These are phyloP conservation scores for Phaethon lepturus DNA, from an alignment of 2,113 vertebrate genomes.

Conservation along the genomic window DNA sequence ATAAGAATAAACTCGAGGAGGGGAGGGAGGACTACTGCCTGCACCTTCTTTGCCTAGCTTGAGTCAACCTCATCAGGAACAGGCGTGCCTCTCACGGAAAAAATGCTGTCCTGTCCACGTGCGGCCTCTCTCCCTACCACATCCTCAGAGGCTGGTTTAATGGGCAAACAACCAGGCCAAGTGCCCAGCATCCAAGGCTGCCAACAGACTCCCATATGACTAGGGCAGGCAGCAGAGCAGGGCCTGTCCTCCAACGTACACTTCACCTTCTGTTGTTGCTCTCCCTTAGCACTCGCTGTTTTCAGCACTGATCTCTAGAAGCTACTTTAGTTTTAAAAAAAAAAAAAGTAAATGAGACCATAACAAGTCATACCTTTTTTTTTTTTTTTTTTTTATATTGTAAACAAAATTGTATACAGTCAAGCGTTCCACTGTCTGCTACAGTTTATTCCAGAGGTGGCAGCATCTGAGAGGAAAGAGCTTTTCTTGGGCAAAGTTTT, in stretches of 20 bases:
- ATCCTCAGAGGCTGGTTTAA: neutral
- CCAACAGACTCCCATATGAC: neutral
- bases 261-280: neutral
- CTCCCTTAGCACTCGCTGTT: neutral
- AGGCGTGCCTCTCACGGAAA: fast-evolving
- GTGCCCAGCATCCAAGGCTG: neutral
- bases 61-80: neutral
- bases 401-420: no score
- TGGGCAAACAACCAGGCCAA: neutral
- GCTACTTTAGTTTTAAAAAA: no score
- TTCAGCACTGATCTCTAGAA: neutral
- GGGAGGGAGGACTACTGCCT: neutral
- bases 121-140: neutral
- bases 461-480: neutral
- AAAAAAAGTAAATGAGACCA: neutral
- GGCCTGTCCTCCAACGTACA: neutral
- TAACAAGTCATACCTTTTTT: no score
- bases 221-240: neutral
- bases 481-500: neutral
- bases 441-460: neutral
- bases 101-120: neutral
- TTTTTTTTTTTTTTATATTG: no score
- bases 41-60: neutral
- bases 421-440: neutral
- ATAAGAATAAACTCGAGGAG: neutral